Evolutionary conservation across 2,888 invertebrate genomes (phyloP), one percentile per base, ranked within the genome.

Genomic region (Chrysolina oricalcia): DNA sequence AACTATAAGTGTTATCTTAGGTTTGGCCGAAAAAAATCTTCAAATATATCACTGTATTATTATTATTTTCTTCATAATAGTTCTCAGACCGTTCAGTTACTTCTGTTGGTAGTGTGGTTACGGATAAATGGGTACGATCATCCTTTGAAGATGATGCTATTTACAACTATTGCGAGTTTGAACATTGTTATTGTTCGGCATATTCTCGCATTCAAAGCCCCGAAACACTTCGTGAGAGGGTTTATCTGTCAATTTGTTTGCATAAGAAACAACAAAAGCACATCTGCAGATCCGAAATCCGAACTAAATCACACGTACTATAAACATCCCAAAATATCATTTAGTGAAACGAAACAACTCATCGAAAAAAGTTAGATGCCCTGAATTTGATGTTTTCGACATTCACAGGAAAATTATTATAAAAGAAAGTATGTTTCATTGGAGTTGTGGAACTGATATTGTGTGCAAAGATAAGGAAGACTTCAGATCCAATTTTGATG

Each of bases 211-310:
- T 50, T 50, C 35, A 71, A 75, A 73, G 74, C 65, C 48, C 68
- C 23, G 46, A 74, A 75, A 53, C 74, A 48, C 63, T 50, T 68
- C 17, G 68, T 19, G 48, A 69, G 73, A 73, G 74, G 78, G 73
- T 73, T 71, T 69, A 74, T 75, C 76, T 72, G 75, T 77, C 79
- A 75, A 79, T 77, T 74, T 83, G 83, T 83, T 83, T 82, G 82
- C 82, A 81, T 78, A 83, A 81, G 80, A 56, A 78, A 78, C 78
- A 84, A 85, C 85, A 85, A 85, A 82, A 76, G 83, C 84, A 85
- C 86, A 86, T 86, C 86, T 86, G 86, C 86, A 84, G 84, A 86
- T 86, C 85, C 86, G 75, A 83, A 83, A 83, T 82, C 82, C 81
- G 78, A 77, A 83, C 81, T 83, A 83, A 85, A 85, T 85, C 86